These are phyloP conservation scores for Cynopterus brachyotis DNA, from an alignment of 2,113 vertebrate genomes.

Conservation along the genomic window DNA sequence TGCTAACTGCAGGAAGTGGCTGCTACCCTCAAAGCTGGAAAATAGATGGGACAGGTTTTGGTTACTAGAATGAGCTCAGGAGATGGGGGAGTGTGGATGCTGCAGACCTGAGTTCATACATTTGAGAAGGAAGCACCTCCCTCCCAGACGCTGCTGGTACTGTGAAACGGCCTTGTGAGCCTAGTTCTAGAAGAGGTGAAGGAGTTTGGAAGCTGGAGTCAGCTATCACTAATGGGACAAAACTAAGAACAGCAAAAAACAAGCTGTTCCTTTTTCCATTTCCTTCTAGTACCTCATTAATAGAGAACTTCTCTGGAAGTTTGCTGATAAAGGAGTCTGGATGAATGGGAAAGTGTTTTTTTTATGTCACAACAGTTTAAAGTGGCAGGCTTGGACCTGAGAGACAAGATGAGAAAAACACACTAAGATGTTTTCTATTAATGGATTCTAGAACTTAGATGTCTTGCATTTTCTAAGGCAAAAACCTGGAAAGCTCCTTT, in stretches of 20 bases:
- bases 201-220: not conserved
- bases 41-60: not conserved
- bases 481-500: not conserved
- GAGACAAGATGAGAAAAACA: not conserved
- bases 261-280: not conserved
- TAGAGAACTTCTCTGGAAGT: not conserved
- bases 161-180: not conserved
- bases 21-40: not conserved
- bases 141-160: not conserved
- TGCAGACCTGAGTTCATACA: not conserved
- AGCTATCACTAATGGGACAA: not conserved
- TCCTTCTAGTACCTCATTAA: not conserved
- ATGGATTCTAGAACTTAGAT: not conserved
- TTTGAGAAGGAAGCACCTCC: not conserved
- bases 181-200: not conserved
- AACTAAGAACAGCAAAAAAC: not conserved
- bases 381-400: not conserved
- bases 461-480: not conserved
- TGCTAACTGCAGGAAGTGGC: not conserved
- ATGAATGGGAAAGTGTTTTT: not conserved
- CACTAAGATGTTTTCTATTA: not conserved
- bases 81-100: too few species aligned
- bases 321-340: not conserved
- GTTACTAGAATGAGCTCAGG: not conserved
- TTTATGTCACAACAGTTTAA: not conserved